Evolutionary conservation across 2,797 vertebrate species (phyloP).

Genomic region (Gymnothorax reevesii): DNA sequence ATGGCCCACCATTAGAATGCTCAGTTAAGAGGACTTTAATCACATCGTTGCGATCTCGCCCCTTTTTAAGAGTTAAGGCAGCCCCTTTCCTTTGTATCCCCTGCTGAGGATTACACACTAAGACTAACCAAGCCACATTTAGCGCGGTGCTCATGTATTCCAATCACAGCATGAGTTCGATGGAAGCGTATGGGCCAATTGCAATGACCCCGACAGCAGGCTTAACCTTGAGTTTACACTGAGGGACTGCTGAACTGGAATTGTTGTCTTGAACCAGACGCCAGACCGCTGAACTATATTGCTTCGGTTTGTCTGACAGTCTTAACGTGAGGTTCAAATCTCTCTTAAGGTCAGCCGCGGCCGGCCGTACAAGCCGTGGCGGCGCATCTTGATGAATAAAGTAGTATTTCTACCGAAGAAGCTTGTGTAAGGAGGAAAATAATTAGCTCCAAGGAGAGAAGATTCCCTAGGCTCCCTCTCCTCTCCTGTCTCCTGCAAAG

Average conservation of each 20-base stretch:
- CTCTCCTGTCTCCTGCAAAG: not conserved
- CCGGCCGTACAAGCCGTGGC: not conserved
- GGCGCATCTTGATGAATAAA: not conserved
- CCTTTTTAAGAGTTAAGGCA: not conserved
- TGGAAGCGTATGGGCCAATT: not conserved
- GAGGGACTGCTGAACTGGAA: not conserved
- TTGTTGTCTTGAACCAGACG: not conserved
- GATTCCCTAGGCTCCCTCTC: not conserved
- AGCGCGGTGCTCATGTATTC: not conserved
- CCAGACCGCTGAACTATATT: not conserved
- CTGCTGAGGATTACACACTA: not conserved
- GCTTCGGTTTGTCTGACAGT: not conserved
- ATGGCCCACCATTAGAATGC: no score
- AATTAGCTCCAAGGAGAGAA: not conserved
- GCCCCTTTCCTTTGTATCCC: not conserved
- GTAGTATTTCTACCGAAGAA: not conserved
- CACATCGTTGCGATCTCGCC: no score
- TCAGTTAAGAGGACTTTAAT: no score
- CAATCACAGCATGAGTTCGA: not conserved
- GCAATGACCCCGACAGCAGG: not conserved
- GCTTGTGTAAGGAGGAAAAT: constrained; percentile 3
- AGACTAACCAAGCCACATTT: not conserved
- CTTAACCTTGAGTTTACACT: not conserved
- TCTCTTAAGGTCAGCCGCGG: not conserved
- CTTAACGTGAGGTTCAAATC: not conserved